phyloP scores from a whole-genome alignment of 2,797 vertebrate species.

The Morus bassanus region DNA sequence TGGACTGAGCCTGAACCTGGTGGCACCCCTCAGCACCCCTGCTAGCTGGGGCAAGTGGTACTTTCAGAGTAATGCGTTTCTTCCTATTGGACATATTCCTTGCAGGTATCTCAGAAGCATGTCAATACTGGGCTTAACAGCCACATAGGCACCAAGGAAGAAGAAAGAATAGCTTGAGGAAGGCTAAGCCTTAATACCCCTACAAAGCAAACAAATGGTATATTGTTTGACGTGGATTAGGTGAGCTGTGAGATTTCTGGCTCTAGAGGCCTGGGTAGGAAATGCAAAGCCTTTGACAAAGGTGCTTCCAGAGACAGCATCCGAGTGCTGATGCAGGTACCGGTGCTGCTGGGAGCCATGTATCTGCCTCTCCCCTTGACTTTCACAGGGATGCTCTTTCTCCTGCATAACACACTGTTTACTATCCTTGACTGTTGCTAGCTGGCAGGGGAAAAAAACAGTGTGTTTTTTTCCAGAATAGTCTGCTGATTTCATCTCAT shows the following conservation, averaged over 20 bases:
- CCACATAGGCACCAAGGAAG: neutral
- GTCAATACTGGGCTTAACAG: neutral
- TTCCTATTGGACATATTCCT: neutral
- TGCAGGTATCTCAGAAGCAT: neutral
- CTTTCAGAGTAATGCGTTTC: neutral
- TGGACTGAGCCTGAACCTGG: neutral
- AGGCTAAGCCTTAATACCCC: constrained; percentile 6
- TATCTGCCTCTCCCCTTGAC: neutral
- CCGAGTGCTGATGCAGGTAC: neutral
- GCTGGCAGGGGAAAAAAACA: neutral
- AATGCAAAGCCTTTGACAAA: neutral
- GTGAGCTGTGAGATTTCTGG: neutral
- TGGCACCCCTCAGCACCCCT: accelerated
- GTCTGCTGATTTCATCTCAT: constrained; percentile 19
- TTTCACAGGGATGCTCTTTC: neutral
- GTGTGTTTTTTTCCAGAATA: neutral
- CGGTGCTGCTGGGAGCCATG: neutral
- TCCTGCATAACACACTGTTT: neutral
- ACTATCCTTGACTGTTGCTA: neutral
- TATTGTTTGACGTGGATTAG: neutral
- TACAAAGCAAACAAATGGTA: neutral
- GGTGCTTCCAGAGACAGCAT: neutral
- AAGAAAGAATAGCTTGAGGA: neutral
- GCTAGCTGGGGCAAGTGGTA: accelerated
- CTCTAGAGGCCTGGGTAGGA: neutral